Evolutionary conservation across 2,888 invertebrate genomes (phyloP), one percentile per base, ranked within the genome.

Genomic region (Sarcophaga subvicina): DNA sequence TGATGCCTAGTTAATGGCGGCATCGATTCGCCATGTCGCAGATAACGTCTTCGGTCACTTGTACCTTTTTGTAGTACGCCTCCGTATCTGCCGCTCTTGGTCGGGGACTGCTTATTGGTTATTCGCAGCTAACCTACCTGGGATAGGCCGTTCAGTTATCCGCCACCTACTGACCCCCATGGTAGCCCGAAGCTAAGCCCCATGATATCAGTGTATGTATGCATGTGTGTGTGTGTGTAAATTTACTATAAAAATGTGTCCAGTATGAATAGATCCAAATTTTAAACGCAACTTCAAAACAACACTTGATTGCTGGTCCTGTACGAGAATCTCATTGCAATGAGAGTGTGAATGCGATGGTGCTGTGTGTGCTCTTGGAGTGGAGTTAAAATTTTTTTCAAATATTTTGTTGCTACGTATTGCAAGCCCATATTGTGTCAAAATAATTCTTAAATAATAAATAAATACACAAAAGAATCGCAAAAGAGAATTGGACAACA

Each of bases 371-470:
- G 12, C 22, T 17, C 37, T 49, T 45, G 54, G 47, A 71, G 4
- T 20, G 8, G 2, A n/a, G 49, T 49, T 14, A 62, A 71, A 27
- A 22, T 27, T 66, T 60, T 70, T 71, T 81, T 49, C 12, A 2
- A 49, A 12, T 49, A 4, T 49, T 49, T 49, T 14, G 10, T 49
- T 49, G 10, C 14, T 49, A 76, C 10, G 25, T 10, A 69, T 17
- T 49, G 59, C 63, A 76, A 78, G 60, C 54, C 47, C 49, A 78
- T 67, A 10, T 72, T 83, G 62, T 83, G 83, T 83, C 83, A 83
- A 83, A 83, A 72, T 83, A 72, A 78, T 83, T 72, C 67, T 77
- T 72, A 72, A 72, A 72, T 66, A 77, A 82, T 70, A 45, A 37
- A 77, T 49, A 72, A 78, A 37, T 78, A 78, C 69, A 72, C 60